Percentiles rank a stretch among this genome's conserved stretches.
Conservation (phyloP, 2,888 invertebrate genomes). For the Chymomyza amoena region DNA sequence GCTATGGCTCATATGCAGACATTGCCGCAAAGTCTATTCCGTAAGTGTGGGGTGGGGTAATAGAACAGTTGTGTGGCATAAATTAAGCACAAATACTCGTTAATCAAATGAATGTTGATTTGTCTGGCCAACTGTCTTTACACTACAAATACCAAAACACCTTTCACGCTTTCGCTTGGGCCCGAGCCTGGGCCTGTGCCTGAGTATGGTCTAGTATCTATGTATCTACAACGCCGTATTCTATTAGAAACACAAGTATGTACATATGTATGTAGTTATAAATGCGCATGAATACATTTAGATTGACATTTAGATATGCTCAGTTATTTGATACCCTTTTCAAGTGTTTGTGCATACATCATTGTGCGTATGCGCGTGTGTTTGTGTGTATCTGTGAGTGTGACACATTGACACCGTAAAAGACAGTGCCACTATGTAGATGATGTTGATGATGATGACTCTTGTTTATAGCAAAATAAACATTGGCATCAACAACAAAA, state of each 20-base stretch:
- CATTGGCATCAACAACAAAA: neutral
- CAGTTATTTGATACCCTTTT: conserved; percentile 60
- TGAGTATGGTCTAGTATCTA: neutral
- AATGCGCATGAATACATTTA: conserved; percentile 69
- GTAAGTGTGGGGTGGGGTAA: neutral
- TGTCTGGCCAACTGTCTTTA: conserved; percentile 17
- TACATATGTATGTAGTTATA: conserved; percentile 29
- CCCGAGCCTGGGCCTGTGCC: conserved; percentile 3
- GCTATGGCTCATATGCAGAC: neutral
- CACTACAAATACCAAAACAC: neutral
- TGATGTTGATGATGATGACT: neutral
- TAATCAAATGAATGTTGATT: conserved; percentile 68
- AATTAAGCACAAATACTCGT: conserved; percentile 68
- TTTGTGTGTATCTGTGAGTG: neutral
- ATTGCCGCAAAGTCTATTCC: neutral
- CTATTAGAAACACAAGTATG: neutral
- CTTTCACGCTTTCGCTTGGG: conserved; percentile 13
- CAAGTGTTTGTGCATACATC: conserved; percentile 28
- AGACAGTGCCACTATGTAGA: neutral
- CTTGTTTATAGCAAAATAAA: neutral
- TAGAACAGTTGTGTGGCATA: conserved; percentile 49
- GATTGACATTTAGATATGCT: conserved; percentile 62
- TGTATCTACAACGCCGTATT: neutral
- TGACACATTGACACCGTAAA: neutral
- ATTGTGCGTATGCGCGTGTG: conserved; percentile 3